Evolutionary conservation across 1,140 invertebrate species (phyloP).

Genomic region (Leptopilina clavipes): DNA sequence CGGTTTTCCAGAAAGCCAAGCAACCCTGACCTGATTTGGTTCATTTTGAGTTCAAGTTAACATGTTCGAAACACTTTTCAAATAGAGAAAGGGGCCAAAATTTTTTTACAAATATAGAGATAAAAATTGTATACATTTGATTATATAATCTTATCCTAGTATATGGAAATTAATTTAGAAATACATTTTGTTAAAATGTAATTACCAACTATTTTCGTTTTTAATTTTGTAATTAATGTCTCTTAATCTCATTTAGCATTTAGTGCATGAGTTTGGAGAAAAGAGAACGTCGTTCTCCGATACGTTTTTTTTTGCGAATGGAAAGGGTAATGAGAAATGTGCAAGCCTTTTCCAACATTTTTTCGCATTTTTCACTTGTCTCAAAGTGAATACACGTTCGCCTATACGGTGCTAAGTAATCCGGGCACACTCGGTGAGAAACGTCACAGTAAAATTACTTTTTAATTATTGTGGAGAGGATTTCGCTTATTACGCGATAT

Average conservation of each 20-base stretch:
- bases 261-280: conserved; percentile 22
- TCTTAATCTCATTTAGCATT: conserved; percentile 11
- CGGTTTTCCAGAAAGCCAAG: too few relatives aligned
- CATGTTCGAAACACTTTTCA: too few relatives aligned
- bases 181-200: not conserved
- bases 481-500: conserved; percentile 63
- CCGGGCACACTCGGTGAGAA: conserved; percentile 33
- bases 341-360: conserved; percentile 37
- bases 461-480: conserved; percentile 69
- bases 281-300: conserved; percentile 32
- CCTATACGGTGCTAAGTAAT: conserved; percentile 34
- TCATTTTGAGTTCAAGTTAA: too few relatives aligned
- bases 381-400: conserved; percentile 36
- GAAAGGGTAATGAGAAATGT: conserved; percentile 35
- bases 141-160: too few relatives aligned
- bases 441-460: conserved; percentile 63
- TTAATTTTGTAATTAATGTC: not conserved
- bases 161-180: too few relatives aligned
- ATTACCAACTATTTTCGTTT: conserved; percentile 40
- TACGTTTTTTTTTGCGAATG: conserved; percentile 6
- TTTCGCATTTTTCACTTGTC: conserved; percentile 34
- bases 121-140: too few relatives aligned
- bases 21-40: too few relatives aligned
- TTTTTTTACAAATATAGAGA: too few relatives aligned
- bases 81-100: too few relatives aligned